Conservation (phyloP, 2,888 invertebrate species). For the Drosophila neonasuta region DNA sequence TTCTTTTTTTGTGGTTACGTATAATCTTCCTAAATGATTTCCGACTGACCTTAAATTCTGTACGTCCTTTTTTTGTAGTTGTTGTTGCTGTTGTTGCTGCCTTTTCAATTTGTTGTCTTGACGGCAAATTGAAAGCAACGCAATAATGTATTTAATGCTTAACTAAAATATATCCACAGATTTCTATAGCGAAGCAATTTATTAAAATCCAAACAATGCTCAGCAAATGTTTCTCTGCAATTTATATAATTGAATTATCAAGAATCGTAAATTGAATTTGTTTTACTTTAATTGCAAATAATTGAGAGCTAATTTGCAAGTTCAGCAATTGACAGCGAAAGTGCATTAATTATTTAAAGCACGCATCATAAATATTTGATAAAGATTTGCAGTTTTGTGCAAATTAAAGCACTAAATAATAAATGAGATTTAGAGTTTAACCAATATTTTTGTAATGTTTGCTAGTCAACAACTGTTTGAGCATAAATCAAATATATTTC, state of each 20-base stretch:
- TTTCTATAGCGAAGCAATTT: constrained; percentile 9
- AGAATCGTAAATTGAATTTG: too few species aligned
- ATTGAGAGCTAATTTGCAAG: not conserved
- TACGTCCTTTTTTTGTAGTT: not conserved
- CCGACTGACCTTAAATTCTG: constrained; percentile 20
- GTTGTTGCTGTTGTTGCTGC: not conserved
- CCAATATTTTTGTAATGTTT: not conserved
- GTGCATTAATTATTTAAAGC: constrained; percentile 14
- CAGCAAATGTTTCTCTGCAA: not conserved
- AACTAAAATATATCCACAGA: not conserved
- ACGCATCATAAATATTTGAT: not conserved
- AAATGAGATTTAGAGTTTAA: constrained; percentile 4
- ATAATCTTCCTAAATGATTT: constrained; percentile 23
- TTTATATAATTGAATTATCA: not conserved
- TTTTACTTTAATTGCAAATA: not conserved
- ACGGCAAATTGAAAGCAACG: constrained; percentile 3
- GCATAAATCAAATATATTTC: not conserved
- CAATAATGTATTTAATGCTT: constrained; percentile 2
- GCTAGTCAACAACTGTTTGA: not conserved
- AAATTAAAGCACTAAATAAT: constrained; percentile 6
- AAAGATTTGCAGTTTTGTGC: too few species aligned
- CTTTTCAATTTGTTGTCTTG: constrained; percentile 26
- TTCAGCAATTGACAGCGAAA: not conserved
- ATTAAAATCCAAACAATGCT: constrained; percentile 9
- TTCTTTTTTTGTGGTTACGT: constrained; percentile 9